These are phyloP conservation scores for Galeopsomyia nigrocyanea DNA, from an alignment of 2,888 invertebrate genomes.

Conservation along the genomic window DNA sequence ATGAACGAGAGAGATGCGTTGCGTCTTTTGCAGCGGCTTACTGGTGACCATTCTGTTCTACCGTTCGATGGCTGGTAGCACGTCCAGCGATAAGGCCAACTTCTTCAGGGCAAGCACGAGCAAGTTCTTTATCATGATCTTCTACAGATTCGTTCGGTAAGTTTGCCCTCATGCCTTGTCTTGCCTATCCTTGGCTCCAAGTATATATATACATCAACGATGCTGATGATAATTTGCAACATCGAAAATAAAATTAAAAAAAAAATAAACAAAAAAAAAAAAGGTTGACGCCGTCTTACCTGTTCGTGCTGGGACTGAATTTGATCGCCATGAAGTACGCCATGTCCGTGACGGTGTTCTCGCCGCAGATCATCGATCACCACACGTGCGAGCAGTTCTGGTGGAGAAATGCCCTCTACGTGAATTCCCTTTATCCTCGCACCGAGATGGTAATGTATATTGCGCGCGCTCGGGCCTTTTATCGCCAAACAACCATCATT, in stretches of 20 bases:
- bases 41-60: conserved; percentile 88
- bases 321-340: conserved; percentile 71
- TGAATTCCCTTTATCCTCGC: conserved; percentile 74
- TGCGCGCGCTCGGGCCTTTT: not conserved
- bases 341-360: conserved; percentile 68
- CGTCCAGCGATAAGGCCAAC: conserved; percentile 73
- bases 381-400: conserved; percentile 73
- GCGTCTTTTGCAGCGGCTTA: conserved; percentile 76
- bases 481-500: not conserved
- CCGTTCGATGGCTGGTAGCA: conserved; percentile 76
- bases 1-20: no score
- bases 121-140: conserved; percentile 72
- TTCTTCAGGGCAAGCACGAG: conserved; percentile 64
- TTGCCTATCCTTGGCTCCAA: no score
- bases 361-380: conserved; percentile 73
- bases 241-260: no score
- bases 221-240: no score
- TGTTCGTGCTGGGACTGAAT: conserved; percentile 72
- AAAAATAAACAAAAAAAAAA: no score
- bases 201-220: no score
- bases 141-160: conserved; percentile 77
- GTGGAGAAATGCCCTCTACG: conserved; percentile 77
- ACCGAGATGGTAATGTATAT: conserved; percentile 72
- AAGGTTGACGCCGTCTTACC: conserved; percentile 76
- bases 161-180: conserved; percentile 38